phyloP scores from a whole-genome alignment of 2,888 invertebrate genomes.

The Aphidius colemani region DNA sequence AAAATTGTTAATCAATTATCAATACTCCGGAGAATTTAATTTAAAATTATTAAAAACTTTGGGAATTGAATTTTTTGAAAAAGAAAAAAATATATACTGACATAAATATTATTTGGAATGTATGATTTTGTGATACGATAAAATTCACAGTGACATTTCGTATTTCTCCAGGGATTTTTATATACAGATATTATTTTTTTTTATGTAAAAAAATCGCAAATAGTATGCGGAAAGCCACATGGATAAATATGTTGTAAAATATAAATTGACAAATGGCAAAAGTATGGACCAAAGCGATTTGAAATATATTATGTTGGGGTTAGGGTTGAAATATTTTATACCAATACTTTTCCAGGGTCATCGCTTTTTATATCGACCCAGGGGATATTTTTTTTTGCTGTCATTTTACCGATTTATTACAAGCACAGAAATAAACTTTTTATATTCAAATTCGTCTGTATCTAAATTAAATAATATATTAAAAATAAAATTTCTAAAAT shows the following conservation, averaged over 20 bases:
- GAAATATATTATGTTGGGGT: too few relatives aligned
- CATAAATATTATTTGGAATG: conserved; percentile 10
- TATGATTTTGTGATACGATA: conserved; percentile 1
- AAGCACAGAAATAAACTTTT: neutral
- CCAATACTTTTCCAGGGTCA: conserved; percentile 31
- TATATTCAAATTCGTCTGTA: neutral
- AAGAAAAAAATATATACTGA: conserved; percentile 1
- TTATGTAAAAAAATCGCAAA: conserved; percentile 48
- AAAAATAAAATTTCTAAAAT: conserved; percentile 2
- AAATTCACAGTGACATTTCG: conserved; percentile 48
- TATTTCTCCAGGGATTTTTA: conserved; percentile 53
- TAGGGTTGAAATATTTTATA: neutral
- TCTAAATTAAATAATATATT: neutral
- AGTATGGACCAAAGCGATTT: conserved; percentile 36
- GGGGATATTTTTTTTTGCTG: conserved; percentile 37
- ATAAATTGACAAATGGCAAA: conserved; percentile 30
- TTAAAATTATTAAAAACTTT: too few relatives aligned
- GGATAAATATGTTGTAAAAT: too few relatives aligned
- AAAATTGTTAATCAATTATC: neutral
- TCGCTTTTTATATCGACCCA: conserved; percentile 30
- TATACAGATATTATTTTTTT: too few relatives aligned
- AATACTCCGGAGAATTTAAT: too few relatives aligned
- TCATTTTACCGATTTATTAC: conserved; percentile 41
- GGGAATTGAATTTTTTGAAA: conserved; percentile 3
- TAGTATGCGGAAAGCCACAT: conserved; percentile 43